Conservation (phyloP, 2,888 invertebrate genomes). For the Andrena trimmerana region DNA sequence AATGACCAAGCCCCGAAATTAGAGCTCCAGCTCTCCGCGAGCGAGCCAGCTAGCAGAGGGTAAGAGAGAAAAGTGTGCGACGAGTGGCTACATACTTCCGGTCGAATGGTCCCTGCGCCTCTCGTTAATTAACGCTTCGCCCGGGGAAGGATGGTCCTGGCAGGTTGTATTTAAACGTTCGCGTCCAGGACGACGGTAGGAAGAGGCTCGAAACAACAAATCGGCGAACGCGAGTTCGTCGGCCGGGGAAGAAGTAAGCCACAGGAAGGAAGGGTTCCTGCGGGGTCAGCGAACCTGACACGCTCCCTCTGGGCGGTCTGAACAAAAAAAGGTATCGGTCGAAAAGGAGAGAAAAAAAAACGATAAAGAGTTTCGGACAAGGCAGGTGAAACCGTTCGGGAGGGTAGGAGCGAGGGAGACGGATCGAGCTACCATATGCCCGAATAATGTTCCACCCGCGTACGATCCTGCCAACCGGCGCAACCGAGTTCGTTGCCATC, state of each 20-base stretch:
- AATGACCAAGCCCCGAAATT: constrained; percentile 73
- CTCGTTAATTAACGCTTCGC: constrained; percentile 10
- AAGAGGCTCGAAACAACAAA: constrained; percentile 20
- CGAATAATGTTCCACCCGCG: constrained; percentile 81
- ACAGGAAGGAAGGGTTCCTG: constrained; percentile 71
- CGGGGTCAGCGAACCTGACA: constrained; percentile 74
- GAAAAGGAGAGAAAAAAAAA: constrained; percentile 60
- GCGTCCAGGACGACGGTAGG: constrained; percentile 1
- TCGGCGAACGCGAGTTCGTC: constrained; percentile 63
- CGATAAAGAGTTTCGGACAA: constrained; percentile 73
- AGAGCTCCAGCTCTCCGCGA: constrained; percentile 34
- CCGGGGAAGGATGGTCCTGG: neutral
- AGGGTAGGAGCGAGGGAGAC: constrained; percentile 55
- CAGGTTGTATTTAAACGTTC: constrained; percentile 6
- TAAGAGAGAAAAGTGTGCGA: neutral
- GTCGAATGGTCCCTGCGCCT: constrained; percentile 8
- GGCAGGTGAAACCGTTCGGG: constrained; percentile 78
- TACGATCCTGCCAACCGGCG: constrained; percentile 72
- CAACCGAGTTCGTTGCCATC: constrained; percentile 61
- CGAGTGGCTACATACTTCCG: constrained; percentile 10
- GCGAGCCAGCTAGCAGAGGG: constrained; percentile 6
- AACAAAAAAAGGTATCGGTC: constrained; percentile 68
- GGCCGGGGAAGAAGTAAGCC: constrained; percentile 60
- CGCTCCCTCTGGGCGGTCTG: constrained; percentile 69
- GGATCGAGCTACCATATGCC: constrained; percentile 79